A percentile compares a stretch with the other conserved stretches of the same genome.
Conservation (phyloP, 2,797 vertebrate species). For the Rallus crepitans region DNA sequence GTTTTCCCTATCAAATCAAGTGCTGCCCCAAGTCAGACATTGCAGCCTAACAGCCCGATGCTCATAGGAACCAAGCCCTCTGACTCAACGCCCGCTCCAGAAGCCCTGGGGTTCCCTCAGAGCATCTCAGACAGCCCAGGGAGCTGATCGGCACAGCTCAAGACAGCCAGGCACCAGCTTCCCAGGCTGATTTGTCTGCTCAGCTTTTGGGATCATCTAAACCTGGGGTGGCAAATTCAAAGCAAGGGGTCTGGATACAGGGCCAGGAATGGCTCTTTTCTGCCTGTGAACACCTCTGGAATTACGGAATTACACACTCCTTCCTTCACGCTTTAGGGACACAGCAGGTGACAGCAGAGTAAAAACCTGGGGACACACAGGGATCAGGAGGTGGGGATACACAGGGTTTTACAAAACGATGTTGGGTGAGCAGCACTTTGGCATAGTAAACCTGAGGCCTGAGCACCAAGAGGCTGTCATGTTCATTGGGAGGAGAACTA, state of each 20-base stretch:
- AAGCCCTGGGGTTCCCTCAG: neutral
- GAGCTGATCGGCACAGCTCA: neutral
- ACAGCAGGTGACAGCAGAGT: neutral
- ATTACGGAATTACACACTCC: too few relatives aligned
- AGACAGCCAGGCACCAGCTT: neutral
- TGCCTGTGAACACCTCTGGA: neutral
- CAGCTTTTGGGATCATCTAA: neutral
- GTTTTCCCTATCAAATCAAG: constrained; percentile 10
- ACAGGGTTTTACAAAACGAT: neutral
- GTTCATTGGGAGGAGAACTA: constrained; percentile 57
- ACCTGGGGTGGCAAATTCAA: neutral
- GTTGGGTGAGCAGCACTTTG: constrained; percentile 8
- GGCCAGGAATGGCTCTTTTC: neutral
- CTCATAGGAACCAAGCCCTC: neutral
- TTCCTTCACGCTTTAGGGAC: accelerated
- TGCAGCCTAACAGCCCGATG: neutral
- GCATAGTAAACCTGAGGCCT: constrained; percentile 27
- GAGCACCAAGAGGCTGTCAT: constrained; percentile 60
- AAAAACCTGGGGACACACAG: neutral
- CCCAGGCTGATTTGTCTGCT: neutral
- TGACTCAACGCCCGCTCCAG: accelerated
- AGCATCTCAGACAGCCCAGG: neutral
- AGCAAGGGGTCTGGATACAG: neutral
- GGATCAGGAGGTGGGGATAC: neutral
- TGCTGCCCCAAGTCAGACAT: neutral